Percentiles rank a stretch among this genome's conserved stretches.
Evolutionary conservation across 1,140 invertebrate genomes (phyloP).

Genomic region (Trichogramma pretiosum): DNA sequence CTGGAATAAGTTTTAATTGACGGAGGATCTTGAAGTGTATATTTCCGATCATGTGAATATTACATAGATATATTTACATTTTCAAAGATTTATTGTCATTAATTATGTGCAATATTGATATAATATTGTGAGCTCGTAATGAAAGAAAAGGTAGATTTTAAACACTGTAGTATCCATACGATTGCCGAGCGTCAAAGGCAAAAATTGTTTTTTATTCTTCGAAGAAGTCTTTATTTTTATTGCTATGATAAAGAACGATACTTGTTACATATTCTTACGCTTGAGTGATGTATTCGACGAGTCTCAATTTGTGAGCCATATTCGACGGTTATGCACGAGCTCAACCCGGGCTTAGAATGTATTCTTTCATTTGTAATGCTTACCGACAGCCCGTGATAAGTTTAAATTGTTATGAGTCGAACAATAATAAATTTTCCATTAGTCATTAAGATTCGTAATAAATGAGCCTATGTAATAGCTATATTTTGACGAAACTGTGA

Average conservation of each 20-base stretch:
- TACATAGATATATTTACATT: slow-evolving; percentile 12
- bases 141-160: background rate
- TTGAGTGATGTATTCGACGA: no score
- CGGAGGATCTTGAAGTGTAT: slow-evolving; percentile 7
- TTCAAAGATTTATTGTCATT: slow-evolving; percentile 2
- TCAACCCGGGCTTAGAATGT: no score
- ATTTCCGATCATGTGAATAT: slow-evolving; percentile 8
- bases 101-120: slow-evolving; percentile 14
- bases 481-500: slow-evolving; percentile 17
- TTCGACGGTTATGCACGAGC: no score
- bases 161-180: no score
- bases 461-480: background rate
- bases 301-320: no score
- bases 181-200: no score
- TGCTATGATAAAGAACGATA: no score
- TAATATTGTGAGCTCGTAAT: background rate
- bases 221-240: slow-evolving; percentile 10
- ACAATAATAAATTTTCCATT: no score
- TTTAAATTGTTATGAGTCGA: no score
- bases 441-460: slow-evolving; percentile 1
- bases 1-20: slow-evolving; percentile 7
- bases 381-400: no score
- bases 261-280: no score
- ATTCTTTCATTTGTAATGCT: no score
- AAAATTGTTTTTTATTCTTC: slow-evolving; percentile 13